Evolutionary conservation across 2,888 invertebrate genomes (phyloP).

Genomic region (Apodemia mormo): DNA sequence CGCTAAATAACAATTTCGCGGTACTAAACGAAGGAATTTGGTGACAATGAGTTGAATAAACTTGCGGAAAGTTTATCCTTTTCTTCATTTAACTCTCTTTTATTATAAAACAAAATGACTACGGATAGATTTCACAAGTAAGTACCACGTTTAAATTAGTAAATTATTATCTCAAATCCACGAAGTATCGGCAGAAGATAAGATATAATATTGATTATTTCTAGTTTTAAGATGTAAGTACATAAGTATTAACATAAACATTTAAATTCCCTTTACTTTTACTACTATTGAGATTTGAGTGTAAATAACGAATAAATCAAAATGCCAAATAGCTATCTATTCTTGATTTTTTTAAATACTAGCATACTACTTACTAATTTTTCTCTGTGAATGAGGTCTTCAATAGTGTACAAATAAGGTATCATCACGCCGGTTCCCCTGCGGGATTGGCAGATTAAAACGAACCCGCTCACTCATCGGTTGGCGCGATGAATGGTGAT

Average conservation of each 20-base stretch:
- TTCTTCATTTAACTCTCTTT: not conserved
- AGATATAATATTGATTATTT: conserved; percentile 44
- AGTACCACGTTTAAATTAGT: not conserved
- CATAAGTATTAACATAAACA: not conserved
- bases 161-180: conserved; percentile 16
- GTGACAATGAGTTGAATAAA: conserved; percentile 72
- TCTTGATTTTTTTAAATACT: too few relatives aligned
- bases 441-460: too few relatives aligned
- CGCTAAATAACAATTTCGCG: conserved; percentile 62
- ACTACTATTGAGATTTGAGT: too few relatives aligned
- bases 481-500: too few relatives aligned
- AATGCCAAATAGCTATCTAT: too few relatives aligned
- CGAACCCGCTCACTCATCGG: too few relatives aligned
- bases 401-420: too few relatives aligned
- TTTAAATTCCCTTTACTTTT: too few relatives aligned
- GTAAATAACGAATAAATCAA: too few relatives aligned
- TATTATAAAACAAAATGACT: conserved; percentile 65
- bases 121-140: conserved; percentile 83
- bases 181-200: conserved; percentile 42
- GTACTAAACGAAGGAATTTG: conserved; percentile 52
- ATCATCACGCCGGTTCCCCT: too few relatives aligned
- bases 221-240: not conserved
- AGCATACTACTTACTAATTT: too few relatives aligned
- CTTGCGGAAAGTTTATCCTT: conserved; percentile 41
- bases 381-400: too few relatives aligned